Evolutionary conservation across 2,113 vertebrate genomes (phyloP).

Genomic region (Acanthisitta chloris): DNA sequence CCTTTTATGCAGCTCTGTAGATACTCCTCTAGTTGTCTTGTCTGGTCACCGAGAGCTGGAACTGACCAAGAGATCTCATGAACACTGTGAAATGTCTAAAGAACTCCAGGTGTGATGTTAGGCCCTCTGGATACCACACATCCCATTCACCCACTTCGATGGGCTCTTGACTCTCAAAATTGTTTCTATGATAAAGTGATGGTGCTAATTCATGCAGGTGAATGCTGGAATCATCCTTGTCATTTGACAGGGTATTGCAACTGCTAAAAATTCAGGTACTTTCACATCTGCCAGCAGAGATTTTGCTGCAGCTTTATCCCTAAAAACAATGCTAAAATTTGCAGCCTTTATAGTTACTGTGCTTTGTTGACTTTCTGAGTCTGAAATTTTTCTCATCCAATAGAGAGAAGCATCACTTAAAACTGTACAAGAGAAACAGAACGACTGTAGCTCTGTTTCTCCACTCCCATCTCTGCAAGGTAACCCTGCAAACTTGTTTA

Average conservation of each 20-base stretch:
- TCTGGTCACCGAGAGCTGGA: not conserved
- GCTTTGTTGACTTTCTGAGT: not conserved
- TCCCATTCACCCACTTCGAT: not conserved
- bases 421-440: not conserved
- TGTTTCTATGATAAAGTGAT: not conserved
- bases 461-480: not conserved
- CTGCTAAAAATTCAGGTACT: not conserved
- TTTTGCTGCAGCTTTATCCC: not conserved
- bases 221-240: not conserved
- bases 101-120: not conserved
- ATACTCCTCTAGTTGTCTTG: not conserved
- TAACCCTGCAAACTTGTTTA: not conserved
- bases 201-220: not conserved
- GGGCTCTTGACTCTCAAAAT: not conserved
- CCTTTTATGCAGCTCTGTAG: not conserved
- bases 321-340: not conserved
- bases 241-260: not conserved
- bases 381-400: not conserved
- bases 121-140: not conserved
- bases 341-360: not conserved
- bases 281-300: not conserved
- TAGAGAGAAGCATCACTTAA: not conserved
- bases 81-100: not conserved
- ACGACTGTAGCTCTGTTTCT: not conserved
- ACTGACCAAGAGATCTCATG: not conserved